phyloP scores from a whole-genome alignment of 1,140 invertebrate genomes.

The Aricia agestis region DNA sequence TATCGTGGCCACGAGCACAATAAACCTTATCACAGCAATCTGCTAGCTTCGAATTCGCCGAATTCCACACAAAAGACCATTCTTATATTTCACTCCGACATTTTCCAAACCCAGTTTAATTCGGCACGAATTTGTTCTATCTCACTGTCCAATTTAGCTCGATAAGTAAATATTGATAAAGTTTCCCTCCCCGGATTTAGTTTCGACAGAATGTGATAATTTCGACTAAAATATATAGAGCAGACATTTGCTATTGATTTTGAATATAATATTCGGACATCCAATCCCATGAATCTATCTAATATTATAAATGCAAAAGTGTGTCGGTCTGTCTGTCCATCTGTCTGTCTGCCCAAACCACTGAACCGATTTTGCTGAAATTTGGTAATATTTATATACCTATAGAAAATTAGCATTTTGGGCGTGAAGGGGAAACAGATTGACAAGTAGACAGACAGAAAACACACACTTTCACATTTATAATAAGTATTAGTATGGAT shows the following conservation, averaged over 20 bases:
- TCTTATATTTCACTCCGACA: not conserved
- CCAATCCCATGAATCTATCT: no score
- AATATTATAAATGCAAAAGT: no score
- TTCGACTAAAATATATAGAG: not conserved
- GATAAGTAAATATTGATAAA: not conserved
- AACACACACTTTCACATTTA: no score
- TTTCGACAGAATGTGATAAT: not conserved
- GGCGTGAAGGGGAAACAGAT: no score
- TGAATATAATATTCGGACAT: no score
- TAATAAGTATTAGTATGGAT: no score
- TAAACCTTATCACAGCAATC: not conserved
- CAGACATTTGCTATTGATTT: not conserved
- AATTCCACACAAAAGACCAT: not conserved
- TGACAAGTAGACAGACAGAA: no score
- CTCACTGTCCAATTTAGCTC: not conserved
- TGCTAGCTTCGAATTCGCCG: not conserved
- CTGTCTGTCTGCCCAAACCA: no score
- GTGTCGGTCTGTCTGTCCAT: no score
- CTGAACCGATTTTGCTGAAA: no score
- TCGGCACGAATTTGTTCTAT: not conserved
- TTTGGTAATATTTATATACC: no score
- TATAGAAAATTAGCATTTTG: no score
- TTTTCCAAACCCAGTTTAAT: not conserved
- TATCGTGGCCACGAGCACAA: not conserved
- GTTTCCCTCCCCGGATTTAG: not conserved